Evolutionary conservation across 2,113 vertebrate species (phyloP).

Genomic region (Bubo scandiacus): DNA sequence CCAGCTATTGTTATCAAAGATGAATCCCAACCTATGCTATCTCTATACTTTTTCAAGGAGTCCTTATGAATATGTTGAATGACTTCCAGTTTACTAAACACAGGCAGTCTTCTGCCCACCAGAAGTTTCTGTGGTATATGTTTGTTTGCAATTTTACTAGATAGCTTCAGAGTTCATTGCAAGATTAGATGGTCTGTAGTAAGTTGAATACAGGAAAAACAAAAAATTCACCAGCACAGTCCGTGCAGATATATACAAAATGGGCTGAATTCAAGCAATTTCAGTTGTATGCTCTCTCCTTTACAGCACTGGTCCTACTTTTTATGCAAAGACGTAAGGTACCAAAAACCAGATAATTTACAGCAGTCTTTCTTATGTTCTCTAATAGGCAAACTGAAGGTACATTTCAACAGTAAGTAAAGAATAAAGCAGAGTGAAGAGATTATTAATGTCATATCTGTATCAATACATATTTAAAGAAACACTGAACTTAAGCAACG

Average conservation of each 20-base stretch:
- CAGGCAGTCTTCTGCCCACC: background rate
- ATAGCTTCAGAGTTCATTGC: background rate
- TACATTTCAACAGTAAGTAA: background rate
- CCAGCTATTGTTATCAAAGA: background rate
- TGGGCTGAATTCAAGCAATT: background rate
- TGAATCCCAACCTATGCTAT: background rate
- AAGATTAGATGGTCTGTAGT: background rate
- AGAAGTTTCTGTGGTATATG: background rate
- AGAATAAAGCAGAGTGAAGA: background rate
- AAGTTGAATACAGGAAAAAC: background rate
- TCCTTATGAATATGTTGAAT: background rate
- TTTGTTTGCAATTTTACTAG: background rate
- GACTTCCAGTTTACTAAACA: background rate
- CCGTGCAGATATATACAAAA: background rate
- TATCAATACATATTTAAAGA: background rate
- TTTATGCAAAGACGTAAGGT: background rate
- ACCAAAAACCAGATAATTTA: background rate
- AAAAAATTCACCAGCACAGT: background rate
- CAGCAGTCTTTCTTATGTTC: background rate
- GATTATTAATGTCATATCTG: background rate
- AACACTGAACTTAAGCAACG: background rate
- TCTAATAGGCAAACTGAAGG: background rate
- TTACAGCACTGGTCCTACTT: background rate
- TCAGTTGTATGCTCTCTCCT: background rate
- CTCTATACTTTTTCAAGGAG: background rate